A percentile compares a stretch with the other conserved stretches of the same genome.
Evolutionary conservation across 2,113 vertebrate genomes (phyloP).

Genomic region (Xiphophorus hellerii): DNA sequence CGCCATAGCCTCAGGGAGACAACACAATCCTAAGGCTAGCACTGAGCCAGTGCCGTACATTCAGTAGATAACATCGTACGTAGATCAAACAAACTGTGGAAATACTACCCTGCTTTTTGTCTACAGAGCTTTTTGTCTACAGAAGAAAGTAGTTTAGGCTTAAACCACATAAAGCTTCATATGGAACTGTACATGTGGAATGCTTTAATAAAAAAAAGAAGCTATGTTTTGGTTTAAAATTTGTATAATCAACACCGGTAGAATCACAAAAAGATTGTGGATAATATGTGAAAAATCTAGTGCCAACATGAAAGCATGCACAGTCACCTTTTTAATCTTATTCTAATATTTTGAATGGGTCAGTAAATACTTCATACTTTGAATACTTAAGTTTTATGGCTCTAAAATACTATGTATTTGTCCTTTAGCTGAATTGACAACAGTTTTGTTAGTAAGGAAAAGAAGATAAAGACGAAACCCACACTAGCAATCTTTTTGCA

Average conservation of each 20-base stretch:
- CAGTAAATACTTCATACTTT: no score
- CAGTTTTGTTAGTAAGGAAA: slow-evolving; percentile 29
- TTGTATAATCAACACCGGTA: neutral
- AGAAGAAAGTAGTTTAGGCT: slow-evolving; percentile 39
- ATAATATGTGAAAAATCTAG: slow-evolving; percentile 33
- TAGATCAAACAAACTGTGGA: slow-evolving; percentile 67
- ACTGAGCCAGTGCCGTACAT: slow-evolving; percentile 63
- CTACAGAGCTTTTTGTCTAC: slow-evolving; percentile 28
- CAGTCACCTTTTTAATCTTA: no score
- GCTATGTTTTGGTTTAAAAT: neutral
- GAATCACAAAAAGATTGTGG: slow-evolving; percentile 4
- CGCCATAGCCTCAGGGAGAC: slow-evolving; percentile 52
- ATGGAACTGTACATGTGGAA: slow-evolving; percentile 43
- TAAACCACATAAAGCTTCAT: slow-evolving; percentile 43
- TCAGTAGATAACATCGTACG: slow-evolving; percentile 68
- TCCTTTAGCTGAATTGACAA: slow-evolving; percentile 15
- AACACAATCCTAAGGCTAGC: slow-evolving; percentile 63
- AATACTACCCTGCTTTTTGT: slow-evolving; percentile 41
- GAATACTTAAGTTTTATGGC: no score
- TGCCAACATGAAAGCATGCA: slow-evolving; percentile 2
- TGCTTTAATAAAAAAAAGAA: slow-evolving; percentile 31
- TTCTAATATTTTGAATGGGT: no score
- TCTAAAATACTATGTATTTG: no score
- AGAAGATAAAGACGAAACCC: slow-evolving; percentile 2
- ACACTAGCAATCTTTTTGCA: slow-evolving; percentile 18